Conservation (phyloP, 2,797 vertebrate genomes). For the Sarcoramphus papa region DNA sequence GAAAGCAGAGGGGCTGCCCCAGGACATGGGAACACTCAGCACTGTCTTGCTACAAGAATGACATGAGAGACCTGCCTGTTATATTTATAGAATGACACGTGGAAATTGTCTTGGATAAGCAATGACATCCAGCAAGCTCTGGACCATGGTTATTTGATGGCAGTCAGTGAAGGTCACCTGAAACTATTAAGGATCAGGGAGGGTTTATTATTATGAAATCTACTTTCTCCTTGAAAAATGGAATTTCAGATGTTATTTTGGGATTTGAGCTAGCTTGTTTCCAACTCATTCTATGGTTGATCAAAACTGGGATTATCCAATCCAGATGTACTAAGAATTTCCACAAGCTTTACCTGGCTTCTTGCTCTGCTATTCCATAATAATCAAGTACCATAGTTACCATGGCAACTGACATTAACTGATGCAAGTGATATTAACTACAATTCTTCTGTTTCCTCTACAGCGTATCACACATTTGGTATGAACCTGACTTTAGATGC, state of each 20-base stretch:
- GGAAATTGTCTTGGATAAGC: neutral
- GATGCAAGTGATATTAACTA: neutral
- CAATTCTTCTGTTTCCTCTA: neutral
- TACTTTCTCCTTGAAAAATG: neutral
- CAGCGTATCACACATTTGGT: neutral
- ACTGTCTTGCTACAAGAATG: neutral
- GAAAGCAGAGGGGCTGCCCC: neutral
- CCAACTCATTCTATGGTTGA: neutral
- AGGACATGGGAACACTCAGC: neutral
- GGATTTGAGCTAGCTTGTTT: neutral
- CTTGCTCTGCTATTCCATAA: neutral
- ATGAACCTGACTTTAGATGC: neutral
- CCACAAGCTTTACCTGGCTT: neutral
- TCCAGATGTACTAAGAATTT: neutral
- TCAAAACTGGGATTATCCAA: neutral
- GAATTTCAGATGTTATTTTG: neutral
- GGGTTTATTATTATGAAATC: neutral
- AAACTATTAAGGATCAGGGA: neutral
- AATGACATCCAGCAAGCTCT: neutral
- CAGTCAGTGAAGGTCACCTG: neutral
- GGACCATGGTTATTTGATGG: neutral
- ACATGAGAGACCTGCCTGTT: neutral
- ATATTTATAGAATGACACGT: rapidly evolving
- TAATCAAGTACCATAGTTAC: neutral
- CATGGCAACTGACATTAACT: neutral